Percentiles rank a stretch among this genome's conserved stretches.
Evolutionary conservation across 1,140 invertebrate genomes (phyloP).

Genomic region (Anastrepha obliqua): DNA sequence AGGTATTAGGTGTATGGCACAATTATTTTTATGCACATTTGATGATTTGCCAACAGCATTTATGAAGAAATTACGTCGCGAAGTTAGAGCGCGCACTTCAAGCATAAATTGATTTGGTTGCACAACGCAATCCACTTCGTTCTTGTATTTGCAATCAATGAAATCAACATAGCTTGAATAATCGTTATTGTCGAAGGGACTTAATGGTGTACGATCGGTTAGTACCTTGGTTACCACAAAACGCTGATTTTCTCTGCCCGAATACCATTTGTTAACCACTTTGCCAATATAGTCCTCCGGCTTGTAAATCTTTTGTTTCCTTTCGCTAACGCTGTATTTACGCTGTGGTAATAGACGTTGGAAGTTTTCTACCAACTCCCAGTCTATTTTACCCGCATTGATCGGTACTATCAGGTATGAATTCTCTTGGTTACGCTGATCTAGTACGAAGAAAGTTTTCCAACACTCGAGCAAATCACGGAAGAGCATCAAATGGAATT

Average conservation of each 20-base stretch:
- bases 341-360: conserved; percentile 60
- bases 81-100: conserved; percentile 91
- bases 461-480: conserved; percentile 82
- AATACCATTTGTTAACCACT: conserved; percentile 91
- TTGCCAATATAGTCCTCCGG: conserved; percentile 80
- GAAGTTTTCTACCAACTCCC: conserved; percentile 77
- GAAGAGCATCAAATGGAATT: conserved; percentile 83
- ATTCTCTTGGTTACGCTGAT: conserved; percentile 78
- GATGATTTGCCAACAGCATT: conserved; percentile 55
- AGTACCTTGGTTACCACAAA: conserved; percentile 92
- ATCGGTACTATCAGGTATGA: conserved; percentile 86
- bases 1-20: conserved; percentile 82
- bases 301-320: conserved; percentile 74
- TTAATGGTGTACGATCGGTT: conserved; percentile 84
- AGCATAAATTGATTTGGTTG: conserved; percentile 87
- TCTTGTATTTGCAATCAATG: conserved; percentile 86
- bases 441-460: conserved; percentile 86
- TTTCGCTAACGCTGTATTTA: conserved; percentile 74
- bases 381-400: conserved; percentile 77
- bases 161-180: conserved; percentile 88
- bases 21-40: conserved; percentile 41
- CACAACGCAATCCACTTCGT: conserved; percentile 77
- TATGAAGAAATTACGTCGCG: conserved; percentile 81
- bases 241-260: conserved; percentile 78
- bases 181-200: conserved; percentile 85